Base-by-base conservation (phyloP, 1,140 invertebrate genomes). In the Aphidius gifuensis region DNA sequence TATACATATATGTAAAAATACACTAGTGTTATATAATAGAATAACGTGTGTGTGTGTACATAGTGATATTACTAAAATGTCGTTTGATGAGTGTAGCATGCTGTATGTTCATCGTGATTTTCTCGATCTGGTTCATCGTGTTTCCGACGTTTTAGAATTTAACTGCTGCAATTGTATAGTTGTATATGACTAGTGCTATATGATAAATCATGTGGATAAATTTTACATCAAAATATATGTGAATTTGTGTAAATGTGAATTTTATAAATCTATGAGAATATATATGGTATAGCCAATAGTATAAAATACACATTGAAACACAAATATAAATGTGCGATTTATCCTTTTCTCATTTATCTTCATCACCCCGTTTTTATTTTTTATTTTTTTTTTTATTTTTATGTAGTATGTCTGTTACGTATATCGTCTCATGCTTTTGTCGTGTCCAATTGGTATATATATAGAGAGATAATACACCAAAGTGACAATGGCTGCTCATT, bases 401-500 rank as follows among this genome's bases (percentile, higher is more conserved):
- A 16, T 32, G 2, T 4, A 32, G 23, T 32, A 4, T 32, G 23
- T 32, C 23, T 32, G 23, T 32, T 32, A 77, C 74, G 73, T 74
- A 70, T 77, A 77, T 76, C 76, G 73, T 76, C 72, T 67, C 71
- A 69, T 63, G n/a, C 54, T 55, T 16, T 55, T 53, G 51, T 61
- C 53, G 53, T 56, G 49, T 38, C 44, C 53, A 53, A 61, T 61
- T 61, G 47, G 54, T 49, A 58, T 54, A 46, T 62, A 71, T 77
- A 72, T 71, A 71, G 71, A 67, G 44, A 32, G 23, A 32, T 32
- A 56, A 40, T 9, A 55, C 7, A 72, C 72, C 70, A 39, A 43
- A 68, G 68, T 71, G 74, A 78, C 76, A 78, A 78, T 78, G 74
- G 76, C 70, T 71, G 74, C 74, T 76, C 74, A 78, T 78, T 78